phyloP scores from a whole-genome alignment of 2,113 vertebrate genomes.

The Epinephelus fuscoguttatus region DNA sequence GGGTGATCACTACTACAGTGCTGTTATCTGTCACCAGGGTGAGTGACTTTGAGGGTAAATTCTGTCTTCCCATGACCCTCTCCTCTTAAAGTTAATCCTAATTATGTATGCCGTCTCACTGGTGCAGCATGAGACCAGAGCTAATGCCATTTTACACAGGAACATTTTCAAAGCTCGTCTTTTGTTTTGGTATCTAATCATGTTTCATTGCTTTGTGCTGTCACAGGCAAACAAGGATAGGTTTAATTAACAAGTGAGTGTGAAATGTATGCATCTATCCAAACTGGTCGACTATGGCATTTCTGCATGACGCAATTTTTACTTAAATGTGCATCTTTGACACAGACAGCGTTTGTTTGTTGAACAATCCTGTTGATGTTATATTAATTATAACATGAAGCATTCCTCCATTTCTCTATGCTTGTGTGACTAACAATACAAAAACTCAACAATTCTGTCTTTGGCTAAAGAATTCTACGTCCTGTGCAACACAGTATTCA shows the following conservation, averaged over 20 bases:
- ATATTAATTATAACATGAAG: not conserved
- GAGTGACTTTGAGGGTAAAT: too few species aligned
- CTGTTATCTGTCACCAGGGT: too few species aligned
- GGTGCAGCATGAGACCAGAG: too few species aligned
- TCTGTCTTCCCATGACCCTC: slow-evolving; percentile 31
- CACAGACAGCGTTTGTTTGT: not conserved
- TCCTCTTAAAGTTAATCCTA: slow-evolving; percentile 48
- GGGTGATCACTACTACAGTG: not conserved
- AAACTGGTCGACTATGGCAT: slow-evolving; percentile 43
- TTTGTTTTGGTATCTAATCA: too few species aligned
- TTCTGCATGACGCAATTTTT: not conserved
- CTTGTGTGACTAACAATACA: not conserved
- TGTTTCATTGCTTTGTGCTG: too few species aligned
- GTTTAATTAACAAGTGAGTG: slow-evolving; percentile 68
- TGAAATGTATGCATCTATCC: slow-evolving; percentile 62
- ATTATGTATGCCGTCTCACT: too few species aligned
- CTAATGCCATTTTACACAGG: too few species aligned
- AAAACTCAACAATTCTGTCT: not conserved
- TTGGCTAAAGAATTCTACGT: not conserved
- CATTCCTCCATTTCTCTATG: not conserved
- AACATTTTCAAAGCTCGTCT: too few species aligned
- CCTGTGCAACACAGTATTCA: not conserved
- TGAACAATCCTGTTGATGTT: not conserved
- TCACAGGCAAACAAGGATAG: too few species aligned
- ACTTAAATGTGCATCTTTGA: not conserved